Evolutionary conservation across 2,888 invertebrate species (phyloP), one percentile per base, ranked within the genome.

Genomic region (Ormia ochracea): DNA sequence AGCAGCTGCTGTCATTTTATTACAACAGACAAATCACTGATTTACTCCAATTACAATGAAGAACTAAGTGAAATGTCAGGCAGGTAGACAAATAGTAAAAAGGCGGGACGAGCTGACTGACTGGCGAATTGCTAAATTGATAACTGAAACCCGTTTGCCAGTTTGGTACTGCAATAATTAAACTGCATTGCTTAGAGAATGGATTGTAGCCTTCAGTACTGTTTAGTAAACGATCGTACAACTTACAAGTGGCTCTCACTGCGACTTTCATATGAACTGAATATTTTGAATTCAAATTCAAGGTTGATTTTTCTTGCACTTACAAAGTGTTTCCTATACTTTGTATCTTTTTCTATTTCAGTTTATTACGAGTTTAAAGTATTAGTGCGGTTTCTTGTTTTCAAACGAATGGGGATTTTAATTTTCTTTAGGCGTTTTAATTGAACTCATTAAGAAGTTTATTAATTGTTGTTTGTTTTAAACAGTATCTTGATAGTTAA

Each of bases 201-300:
- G 43, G 61, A 54, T 65, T 4, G 36, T 31, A 26, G 9, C 10
- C 21, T 45, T 21, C 63, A 43, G 36, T 38, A 38, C 28, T 14
- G 36, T 73, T 73, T 50, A 50, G 19, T 48, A n/a, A 3, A 26
- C 14, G 14, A 50, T 50, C 50, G 26, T 26, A 17, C 45, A 56
- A 33, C 3, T 10, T 26, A 14, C 33, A 17, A 12, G 36, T 7
- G 36, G 23, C 52, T 54, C 10, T 28, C 38, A 17, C 21, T 17
- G 4, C 38, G 17, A 17, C 26, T 50, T 65, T 50, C 4, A 38
- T 23, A 21, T 36, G 38, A 50, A 17, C 33, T 36, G 4, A 50
- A 14, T 48, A 21, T 50, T 59, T 65, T 59, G 0, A 52, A 75
- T 66, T 56, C 28, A 76, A 69, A 56, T 69, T 76, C 76, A 77